A percentile compares a stretch with the other conserved stretches of the same genome.
These are phyloP conservation scores for Zonotrichia albicollis DNA, from an alignment of 2,797 vertebrate species.

Conservation along the genomic window DNA sequence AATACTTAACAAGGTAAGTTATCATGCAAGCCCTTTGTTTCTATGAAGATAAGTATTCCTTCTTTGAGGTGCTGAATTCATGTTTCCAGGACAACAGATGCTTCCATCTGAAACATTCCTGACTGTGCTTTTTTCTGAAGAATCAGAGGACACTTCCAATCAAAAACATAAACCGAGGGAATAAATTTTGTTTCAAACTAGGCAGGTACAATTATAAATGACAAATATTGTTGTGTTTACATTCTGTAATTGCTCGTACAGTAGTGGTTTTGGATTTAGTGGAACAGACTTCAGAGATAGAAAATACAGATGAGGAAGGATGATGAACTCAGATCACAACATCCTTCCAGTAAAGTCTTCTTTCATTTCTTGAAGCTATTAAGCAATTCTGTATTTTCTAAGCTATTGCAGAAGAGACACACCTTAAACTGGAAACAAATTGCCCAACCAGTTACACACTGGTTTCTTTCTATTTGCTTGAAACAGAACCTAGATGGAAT, in stretches of 20 bases:
- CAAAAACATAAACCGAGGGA: neutral
- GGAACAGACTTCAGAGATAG: neutral
- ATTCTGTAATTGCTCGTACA: neutral
- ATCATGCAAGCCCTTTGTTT: neutral
- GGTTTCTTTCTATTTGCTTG: neutral
- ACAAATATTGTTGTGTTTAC: neutral
- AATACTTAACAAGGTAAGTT: neutral
- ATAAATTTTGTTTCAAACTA: neutral
- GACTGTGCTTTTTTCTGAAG: neutral
- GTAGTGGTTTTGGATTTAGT: neutral
- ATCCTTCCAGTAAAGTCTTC: conserved; percentile 45
- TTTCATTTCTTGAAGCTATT: conserved; percentile 47
- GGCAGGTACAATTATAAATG: neutral
- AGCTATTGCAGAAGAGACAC: neutral
- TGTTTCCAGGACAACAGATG: neutral
- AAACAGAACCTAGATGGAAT: neutral
- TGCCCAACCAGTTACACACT: neutral
- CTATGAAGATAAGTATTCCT: neutral
- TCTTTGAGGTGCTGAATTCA: neutral
- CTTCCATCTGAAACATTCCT: neutral
- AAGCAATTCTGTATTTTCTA: conserved; percentile 50
- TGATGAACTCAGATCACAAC: neutral
- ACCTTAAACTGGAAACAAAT: neutral
- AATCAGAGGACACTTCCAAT: neutral
- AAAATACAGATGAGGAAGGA: neutral